Conservation (phyloP, 2,113 vertebrate species). For the Thomomys bottae region DNA sequence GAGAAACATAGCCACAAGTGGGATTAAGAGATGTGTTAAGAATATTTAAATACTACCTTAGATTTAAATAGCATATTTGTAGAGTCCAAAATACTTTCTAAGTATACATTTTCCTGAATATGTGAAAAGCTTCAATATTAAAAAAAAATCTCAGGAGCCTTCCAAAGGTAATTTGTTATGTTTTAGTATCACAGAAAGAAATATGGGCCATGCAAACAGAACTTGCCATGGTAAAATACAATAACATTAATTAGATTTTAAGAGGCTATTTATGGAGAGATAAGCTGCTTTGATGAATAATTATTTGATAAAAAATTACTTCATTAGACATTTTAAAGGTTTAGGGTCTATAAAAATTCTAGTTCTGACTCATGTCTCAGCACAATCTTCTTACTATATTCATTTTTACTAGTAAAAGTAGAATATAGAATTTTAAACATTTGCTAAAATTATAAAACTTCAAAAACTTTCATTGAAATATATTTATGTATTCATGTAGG, state of each 20-base stretch:
- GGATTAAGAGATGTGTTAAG: slow-evolving; percentile 44
- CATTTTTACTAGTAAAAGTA: not conserved
- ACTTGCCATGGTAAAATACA: not conserved
- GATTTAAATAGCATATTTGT: not conserved
- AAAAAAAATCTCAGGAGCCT: not conserved
- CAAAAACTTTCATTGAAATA: not conserved
- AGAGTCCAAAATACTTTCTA: not conserved
- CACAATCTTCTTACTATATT: not conserved
- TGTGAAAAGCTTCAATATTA: slow-evolving; percentile 16
- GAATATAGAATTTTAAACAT: slow-evolving; percentile 19
- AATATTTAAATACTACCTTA: slow-evolving; percentile 39
- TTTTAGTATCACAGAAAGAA: slow-evolving; percentile 17
- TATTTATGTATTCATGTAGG: not conserved
- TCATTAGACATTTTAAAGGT: slow-evolving; percentile 26
- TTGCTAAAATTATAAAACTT: not conserved
- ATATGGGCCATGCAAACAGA: not conserved
- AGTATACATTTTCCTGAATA: slow-evolving; percentile 32
- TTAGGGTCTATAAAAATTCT: slow-evolving; percentile 4
- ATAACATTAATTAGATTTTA: slow-evolving; percentile 3
- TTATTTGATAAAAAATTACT: slow-evolving; percentile 42
- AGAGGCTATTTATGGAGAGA: not conserved
- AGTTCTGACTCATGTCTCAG: slow-evolving; percentile 4
- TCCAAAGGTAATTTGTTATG: not conserved
- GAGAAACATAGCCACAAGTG: slow-evolving; percentile 32
- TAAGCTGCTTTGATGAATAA: slow-evolving; percentile 7